Percentiles rank a stretch among this genome's conserved stretches.
These are phyloP conservation scores for Arbacia lixula DNA, from an alignment of 53 echinoderm and acorn worm genomes.

Conservation along the genomic window DNA sequence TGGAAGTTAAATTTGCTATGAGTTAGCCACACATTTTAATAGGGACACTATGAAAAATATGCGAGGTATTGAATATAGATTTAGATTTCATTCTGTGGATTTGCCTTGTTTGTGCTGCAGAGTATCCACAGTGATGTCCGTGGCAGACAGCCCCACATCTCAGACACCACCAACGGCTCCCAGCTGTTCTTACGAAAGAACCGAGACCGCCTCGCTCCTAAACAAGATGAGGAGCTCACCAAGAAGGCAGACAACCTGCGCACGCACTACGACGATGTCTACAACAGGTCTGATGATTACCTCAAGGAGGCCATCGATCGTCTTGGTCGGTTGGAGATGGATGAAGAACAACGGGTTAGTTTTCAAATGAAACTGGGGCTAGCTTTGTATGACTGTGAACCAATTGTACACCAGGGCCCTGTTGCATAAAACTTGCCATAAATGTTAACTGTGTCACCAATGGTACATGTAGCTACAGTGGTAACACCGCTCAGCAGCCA, in stretches of 20 bases:
- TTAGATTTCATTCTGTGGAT: too few species aligned
- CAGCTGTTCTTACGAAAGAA: constrained; percentile 95
- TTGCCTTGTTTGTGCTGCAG: constrained; percentile 51
- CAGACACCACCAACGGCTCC: constrained; percentile 71
- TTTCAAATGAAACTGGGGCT: too few species aligned
- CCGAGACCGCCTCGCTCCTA: constrained; percentile 76
- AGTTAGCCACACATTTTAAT: too few species aligned
- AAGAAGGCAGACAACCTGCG: constrained; percentile 67
- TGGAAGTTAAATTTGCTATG: too few species aligned
- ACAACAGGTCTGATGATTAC: constrained; percentile 83
- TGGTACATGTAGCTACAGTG: too few species aligned
- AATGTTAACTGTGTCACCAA: too few species aligned
- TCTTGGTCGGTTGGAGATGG: constrained; percentile 77
- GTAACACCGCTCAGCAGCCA: too few species aligned
- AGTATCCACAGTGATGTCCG: constrained; percentile 76
- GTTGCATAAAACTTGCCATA: too few species aligned
- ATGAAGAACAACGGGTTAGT: constrained; percentile 86
- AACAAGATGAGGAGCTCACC: constrained; percentile 83
- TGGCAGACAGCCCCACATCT: constrained; percentile 73
- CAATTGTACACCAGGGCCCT: too few species aligned
- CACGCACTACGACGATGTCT: constrained; percentile 73
- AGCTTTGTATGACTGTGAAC: too few species aligned
- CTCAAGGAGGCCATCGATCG: constrained; percentile 77
- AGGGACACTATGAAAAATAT: too few species aligned
- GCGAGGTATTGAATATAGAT: too few species aligned